Conservation (phyloP, 2,797 vertebrate species). For the Gorsachius magnificus region DNA sequence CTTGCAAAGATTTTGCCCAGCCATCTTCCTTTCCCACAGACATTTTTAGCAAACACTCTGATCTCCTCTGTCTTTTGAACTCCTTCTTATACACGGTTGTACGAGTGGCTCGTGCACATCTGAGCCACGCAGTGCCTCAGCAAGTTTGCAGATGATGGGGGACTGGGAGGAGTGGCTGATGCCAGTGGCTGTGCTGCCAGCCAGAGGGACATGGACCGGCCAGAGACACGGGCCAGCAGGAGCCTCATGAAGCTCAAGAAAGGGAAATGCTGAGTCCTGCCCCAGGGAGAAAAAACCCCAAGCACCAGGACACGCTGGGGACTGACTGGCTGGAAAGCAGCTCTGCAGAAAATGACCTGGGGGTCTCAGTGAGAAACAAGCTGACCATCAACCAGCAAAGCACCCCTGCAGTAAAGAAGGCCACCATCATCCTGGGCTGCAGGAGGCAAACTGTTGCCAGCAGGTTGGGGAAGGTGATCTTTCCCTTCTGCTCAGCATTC, state of each 20-base stretch:
- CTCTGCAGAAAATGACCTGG: neutral
- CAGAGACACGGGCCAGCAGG: neutral
- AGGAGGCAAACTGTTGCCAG: neutral
- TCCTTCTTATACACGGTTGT: no score
- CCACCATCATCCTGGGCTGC: neutral
- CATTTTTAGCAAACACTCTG: neutral
- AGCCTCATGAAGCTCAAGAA: neutral
- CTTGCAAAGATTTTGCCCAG: neutral
- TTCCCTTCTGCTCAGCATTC: neutral
- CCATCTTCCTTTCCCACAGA: neutral
- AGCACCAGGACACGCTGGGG: no score
- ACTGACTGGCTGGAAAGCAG: neutral
- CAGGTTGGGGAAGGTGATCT: no score
- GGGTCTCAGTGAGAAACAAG: neutral
- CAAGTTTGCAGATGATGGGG: no score
- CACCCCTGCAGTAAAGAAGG: neutral
- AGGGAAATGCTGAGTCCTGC: neutral
- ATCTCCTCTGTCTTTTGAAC: neutral
- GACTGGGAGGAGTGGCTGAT: neutral
- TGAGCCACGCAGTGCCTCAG: neutral
- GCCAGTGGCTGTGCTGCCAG: neutral
- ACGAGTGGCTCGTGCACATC: rapidly evolving
- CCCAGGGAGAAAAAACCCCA: neutral
- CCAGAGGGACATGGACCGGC: neutral
- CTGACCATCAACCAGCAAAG: neutral